These are phyloP conservation scores for Lagria hirta DNA, from an alignment of 2,888 invertebrate genomes.

Conservation along the genomic window DNA sequence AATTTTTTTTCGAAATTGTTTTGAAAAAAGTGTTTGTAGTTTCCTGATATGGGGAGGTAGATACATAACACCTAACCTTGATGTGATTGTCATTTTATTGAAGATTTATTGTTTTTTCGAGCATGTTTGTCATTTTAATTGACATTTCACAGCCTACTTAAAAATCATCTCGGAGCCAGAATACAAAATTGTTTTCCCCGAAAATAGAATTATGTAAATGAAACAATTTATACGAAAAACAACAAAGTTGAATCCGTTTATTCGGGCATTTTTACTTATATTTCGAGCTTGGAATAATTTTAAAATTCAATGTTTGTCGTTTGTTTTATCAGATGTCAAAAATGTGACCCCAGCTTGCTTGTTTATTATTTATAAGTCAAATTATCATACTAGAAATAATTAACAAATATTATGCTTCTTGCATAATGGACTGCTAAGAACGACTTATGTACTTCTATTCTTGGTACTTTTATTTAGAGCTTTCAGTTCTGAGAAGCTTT, in stretches of 20 bases:
- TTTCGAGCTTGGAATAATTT: neutral
- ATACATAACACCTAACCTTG: too few species aligned
- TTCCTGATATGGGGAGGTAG: too few species aligned
- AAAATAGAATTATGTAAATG: constrained; percentile 3
- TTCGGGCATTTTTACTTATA: neutral
- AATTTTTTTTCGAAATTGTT: constrained; percentile 17
- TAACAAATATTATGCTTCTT: too few species aligned
- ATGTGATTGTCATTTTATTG: constrained; percentile 22
- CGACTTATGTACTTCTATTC: too few species aligned
- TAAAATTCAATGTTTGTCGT: constrained; percentile 1
- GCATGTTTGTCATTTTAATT: constrained; percentile 16
- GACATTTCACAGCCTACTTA: constrained; percentile 12
- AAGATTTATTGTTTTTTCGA: constrained; percentile 11
- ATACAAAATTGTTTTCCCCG: constrained; percentile 3
- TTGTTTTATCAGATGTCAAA: neutral
- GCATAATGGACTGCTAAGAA: too few species aligned
- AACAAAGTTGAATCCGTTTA: neutral
- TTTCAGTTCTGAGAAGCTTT: too few species aligned
- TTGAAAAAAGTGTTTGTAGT: too few species aligned
- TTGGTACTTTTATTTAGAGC: too few species aligned
- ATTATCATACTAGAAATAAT: too few species aligned
- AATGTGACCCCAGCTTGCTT: too few species aligned
- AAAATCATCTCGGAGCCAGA: too few species aligned
- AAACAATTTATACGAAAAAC: neutral
- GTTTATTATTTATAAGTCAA: too few species aligned